phyloP scores from a whole-genome alignment of 1,140 invertebrate species.

The Zaprionus camerounensis region DNA sequence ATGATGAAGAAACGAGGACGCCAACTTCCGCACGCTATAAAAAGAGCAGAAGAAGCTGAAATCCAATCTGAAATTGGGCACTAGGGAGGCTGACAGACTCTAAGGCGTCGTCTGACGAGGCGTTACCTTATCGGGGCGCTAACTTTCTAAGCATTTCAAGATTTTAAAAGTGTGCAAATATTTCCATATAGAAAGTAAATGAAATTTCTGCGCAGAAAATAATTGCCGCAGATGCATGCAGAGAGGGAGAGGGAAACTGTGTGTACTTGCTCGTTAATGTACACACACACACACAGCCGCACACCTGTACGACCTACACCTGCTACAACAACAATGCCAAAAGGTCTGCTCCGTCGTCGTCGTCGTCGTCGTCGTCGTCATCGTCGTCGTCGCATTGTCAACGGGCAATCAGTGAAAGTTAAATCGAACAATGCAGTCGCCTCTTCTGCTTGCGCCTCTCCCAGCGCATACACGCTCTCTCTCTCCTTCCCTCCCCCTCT shows the following conservation, averaged over 20 bases:
- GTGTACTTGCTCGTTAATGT: conserved; percentile 51
- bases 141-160: conserved; percentile 58
- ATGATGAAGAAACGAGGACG: conserved; percentile 39
- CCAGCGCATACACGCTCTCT: not conserved
- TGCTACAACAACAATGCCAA: conserved; percentile 46
- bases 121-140: conserved; percentile 44
- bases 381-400: conserved; percentile 44
- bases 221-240: conserved; percentile 47
- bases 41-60: conserved; percentile 15
- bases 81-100: conserved; percentile 4
- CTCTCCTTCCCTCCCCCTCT: not conserved
- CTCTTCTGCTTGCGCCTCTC: conserved; percentile 12
- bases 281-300: conserved; percentile 6
- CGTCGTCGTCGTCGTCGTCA: not conserved
- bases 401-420: conserved; percentile 56
- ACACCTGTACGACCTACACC: conserved; percentile 40
- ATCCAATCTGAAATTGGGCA: conserved; percentile 28
- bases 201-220: conserved; percentile 51
- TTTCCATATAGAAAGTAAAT: conserved; percentile 65
- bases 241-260: conserved; percentile 27
- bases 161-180: conserved; percentile 56
- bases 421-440: conserved; percentile 51
- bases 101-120: conserved; percentile 23
- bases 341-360: conserved; percentile 36
- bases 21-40: conserved; percentile 46